Percentiles rank a stretch among this genome's conserved stretches.
Evolutionary conservation across 2,888 invertebrate species (phyloP).

Genomic region (Melipona beecheii): DNA sequence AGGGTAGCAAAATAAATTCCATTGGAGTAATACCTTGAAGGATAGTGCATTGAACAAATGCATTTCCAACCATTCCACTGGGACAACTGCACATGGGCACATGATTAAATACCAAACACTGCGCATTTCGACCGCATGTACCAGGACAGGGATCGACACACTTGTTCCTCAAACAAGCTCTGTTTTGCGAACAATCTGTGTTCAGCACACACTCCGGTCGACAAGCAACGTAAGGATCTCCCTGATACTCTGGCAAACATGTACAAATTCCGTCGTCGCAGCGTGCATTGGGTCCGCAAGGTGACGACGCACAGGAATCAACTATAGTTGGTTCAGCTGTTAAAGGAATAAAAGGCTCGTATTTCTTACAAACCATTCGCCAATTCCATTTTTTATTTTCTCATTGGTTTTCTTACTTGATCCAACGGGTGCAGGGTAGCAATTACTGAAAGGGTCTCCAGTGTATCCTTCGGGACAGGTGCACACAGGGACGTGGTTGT

Average conservation of each 20-base stretch:
- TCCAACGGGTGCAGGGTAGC: conserved; percentile 86
- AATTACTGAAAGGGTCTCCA: conserved; percentile 94
- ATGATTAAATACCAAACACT: conserved; percentile 83
- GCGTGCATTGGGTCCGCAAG: conserved; percentile 84
- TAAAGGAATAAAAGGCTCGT: conserved; percentile 28
- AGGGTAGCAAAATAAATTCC: background rate
- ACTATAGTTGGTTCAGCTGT: conserved; percentile 81
- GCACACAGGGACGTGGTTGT: conserved; percentile 94
- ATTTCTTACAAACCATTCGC: background rate
- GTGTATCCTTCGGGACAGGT: conserved; percentile 92
- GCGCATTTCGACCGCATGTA: conserved; percentile 85
- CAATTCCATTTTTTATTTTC: background rate
- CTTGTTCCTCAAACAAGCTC: conserved; percentile 84
- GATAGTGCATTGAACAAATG: conserved; percentile 85
- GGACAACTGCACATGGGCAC: conserved; percentile 86
- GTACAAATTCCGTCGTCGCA: conserved; percentile 87
- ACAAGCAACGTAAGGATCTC: conserved; percentile 85
- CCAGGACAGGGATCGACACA: conserved; percentile 84
- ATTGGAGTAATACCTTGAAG: conserved; percentile 36
- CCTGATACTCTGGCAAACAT: conserved; percentile 87
- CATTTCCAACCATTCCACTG: conserved; percentile 90
- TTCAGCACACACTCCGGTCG: conserved; percentile 84
- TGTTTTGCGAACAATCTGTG: conserved; percentile 82
- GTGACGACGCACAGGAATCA: conserved; percentile 88
- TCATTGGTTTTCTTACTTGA: conserved; percentile 71